phyloP scores from a whole-genome alignment of 2,888 invertebrate genomes.

The Seladonia tumulorum region DNA sequence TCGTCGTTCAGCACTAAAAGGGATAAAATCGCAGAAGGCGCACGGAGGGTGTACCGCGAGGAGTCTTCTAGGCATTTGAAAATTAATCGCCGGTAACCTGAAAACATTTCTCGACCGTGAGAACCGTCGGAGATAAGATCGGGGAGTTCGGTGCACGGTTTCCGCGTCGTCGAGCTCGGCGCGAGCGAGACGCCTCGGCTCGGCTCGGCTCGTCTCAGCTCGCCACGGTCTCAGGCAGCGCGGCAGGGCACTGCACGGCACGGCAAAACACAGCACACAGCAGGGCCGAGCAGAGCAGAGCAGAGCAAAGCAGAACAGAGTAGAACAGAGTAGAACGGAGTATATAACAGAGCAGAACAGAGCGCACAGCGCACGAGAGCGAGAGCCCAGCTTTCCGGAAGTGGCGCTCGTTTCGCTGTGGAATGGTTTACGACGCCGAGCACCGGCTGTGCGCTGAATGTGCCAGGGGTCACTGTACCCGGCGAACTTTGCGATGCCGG shows the following conservation, averaged over 20 bases:
- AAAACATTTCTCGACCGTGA: constrained; percentile 32
- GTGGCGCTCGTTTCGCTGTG: constrained; percentile 68
- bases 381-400: constrained; percentile 66
- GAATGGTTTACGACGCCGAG: constrained; percentile 68
- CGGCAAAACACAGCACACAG: not conserved
- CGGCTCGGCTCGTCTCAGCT: not conserved
- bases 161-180: constrained; percentile 49
- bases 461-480: constrained; percentile 73
- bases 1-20: no score
- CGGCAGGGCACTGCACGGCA: not conserved
- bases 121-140: constrained; percentile 47
- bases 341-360: constrained; percentile 10
- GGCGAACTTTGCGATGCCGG: constrained; percentile 62
- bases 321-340: not conserved
- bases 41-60: not conserved
- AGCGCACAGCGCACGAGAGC: constrained; percentile 19
- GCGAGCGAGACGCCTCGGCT: constrained; percentile 45
- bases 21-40: not conserved
- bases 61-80: not conserved
- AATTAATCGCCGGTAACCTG: constrained; percentile 29
- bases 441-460: constrained; percentile 50
- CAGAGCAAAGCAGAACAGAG: not conserved
- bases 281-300: not conserved
- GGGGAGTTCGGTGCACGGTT: constrained; percentile 29
- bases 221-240: constrained; percentile 1